A percentile compares a stretch with the other conserved stretches of the same genome.
Evolutionary conservation across 2,113 vertebrate species (phyloP).

Genomic region (Phasianus colchicus): DNA sequence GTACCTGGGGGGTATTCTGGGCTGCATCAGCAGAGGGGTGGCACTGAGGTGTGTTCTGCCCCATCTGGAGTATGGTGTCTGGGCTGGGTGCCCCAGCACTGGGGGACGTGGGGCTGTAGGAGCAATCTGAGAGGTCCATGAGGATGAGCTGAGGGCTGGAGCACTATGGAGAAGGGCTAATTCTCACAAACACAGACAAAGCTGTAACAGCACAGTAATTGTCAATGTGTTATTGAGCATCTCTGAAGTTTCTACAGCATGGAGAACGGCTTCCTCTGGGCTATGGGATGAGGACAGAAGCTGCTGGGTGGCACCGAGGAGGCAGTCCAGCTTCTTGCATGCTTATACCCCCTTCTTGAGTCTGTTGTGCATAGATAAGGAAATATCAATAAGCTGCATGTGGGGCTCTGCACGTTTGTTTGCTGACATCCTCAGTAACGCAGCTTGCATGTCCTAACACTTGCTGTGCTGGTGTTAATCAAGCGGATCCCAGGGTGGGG

Average conservation of each 20-base stretch:
- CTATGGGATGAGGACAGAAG: fast-evolving
- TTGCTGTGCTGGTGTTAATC: background rate
- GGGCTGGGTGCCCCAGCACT: too few relatives aligned
- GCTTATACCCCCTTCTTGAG: background rate
- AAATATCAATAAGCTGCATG: background rate
- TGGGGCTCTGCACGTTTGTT: background rate
- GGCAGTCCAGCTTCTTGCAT: background rate
- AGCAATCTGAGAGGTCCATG: too few relatives aligned
- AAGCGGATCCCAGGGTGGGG: fast-evolving
- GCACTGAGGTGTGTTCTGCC: too few relatives aligned
- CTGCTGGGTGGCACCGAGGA: background rate
- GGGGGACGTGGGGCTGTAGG: too few relatives aligned
- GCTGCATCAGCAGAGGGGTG: too few relatives aligned
- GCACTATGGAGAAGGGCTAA: too few relatives aligned
- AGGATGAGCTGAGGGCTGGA: too few relatives aligned
- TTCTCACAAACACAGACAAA: background rate
- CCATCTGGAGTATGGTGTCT: too few relatives aligned
- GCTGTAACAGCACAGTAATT: background rate
- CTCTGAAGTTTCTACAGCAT: background rate
- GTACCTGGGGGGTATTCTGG: too few relatives aligned
- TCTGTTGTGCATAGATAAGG: background rate
- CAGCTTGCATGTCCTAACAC: fast-evolving
- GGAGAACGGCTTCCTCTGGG: fast-evolving
- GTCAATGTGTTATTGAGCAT: background rate
- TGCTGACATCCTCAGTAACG: background rate